Evolutionary conservation across 2,888 invertebrate species (phyloP), one percentile per base, ranked within the genome.

Genomic region (Sarcophaga caerulescens): DNA sequence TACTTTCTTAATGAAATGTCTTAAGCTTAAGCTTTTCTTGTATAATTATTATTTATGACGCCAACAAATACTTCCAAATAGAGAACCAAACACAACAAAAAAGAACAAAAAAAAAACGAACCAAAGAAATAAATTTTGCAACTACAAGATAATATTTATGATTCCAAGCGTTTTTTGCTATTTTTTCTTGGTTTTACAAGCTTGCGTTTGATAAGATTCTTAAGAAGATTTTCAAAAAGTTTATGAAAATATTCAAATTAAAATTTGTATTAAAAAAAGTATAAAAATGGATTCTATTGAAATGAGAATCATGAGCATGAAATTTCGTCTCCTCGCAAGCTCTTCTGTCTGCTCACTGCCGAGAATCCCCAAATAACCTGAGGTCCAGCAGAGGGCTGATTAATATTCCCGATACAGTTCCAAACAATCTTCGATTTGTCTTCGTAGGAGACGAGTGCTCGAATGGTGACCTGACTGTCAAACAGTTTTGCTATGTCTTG

Each of bases 31-130:
- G 86, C 86, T 86, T 86, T 86, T 14, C 81, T 84, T 84, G 73
- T 86, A 81, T 86, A 86, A 86, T 86, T 86, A 86, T 86, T 84
- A 86, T 86, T 86, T 86, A 86, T 86, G 86, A 70, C 86, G 85
- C 85, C 35, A 35, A 35, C 35, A 68, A 65, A 84, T 14, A 75
- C 63, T 65, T 83, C 59, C 44, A 35, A 35, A 35, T 35, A 35
- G 35, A 35, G 6, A 6, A 35, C 6, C 35, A 35, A 35, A 35
- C 6, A 6, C 44, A 73, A 74, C 68, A 76, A 35, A 11, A 11
- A 52, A 44, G 19, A n/a, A 11, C 45, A 17, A 8, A 35, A 23
- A 69, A 69, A 62, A 35, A 52, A 63, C 1, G 35, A 35, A 35
- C 35, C 35, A 12, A 47, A 35, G 25, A 69, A 47, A 44, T 17